A percentile compares a stretch with the other conserved stretches of the same genome.
phyloP scores from a whole-genome alignment of 2,113 vertebrate genomes.

The Eulacestoma nigropectus region DNA sequence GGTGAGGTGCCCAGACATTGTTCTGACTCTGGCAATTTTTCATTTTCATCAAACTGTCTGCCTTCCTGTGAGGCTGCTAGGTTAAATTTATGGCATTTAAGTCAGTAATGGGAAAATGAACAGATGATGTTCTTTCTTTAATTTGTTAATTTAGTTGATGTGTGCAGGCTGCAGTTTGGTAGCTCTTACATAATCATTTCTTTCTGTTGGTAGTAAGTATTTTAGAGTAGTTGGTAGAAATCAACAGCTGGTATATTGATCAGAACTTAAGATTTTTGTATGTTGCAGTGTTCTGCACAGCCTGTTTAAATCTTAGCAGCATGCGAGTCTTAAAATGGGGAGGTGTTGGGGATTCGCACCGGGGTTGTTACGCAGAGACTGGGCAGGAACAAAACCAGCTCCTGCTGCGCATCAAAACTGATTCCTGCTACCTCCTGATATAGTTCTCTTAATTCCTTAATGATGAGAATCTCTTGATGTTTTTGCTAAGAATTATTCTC shows the following conservation, averaged over 20 bases:
- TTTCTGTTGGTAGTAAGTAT: not conserved
- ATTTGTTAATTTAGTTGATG: conserved; percentile 15
- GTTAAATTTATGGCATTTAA: conserved; percentile 48
- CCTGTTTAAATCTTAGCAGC: not conserved
- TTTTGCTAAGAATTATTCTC: not conserved
- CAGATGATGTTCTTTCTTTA: conserved; percentile 39
- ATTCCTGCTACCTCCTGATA: not conserved
- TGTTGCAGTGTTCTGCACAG: not conserved
- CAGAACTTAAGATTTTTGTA: not conserved
- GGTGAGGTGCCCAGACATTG: conserved; percentile 75
- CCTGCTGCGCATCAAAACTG: not conserved
- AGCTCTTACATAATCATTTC: not conserved
- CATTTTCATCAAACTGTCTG: conserved; percentile 47
- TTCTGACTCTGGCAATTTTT: conserved; percentile 52
- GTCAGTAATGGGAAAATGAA: conserved; percentile 46
- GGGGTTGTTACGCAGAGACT: not conserved
- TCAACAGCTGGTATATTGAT: not conserved
- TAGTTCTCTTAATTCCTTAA: not conserved
- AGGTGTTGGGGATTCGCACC: not conserved
- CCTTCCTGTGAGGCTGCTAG: conserved; percentile 36
- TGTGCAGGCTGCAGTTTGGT: not conserved
- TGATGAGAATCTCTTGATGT: not conserved
- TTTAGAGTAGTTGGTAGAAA: not conserved
- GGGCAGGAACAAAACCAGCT: not conserved
- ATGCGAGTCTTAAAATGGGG: not conserved